Evolutionary conservation across 2,113 vertebrate genomes (phyloP).

Genomic region (Psittacula cyanocephala): DNA sequence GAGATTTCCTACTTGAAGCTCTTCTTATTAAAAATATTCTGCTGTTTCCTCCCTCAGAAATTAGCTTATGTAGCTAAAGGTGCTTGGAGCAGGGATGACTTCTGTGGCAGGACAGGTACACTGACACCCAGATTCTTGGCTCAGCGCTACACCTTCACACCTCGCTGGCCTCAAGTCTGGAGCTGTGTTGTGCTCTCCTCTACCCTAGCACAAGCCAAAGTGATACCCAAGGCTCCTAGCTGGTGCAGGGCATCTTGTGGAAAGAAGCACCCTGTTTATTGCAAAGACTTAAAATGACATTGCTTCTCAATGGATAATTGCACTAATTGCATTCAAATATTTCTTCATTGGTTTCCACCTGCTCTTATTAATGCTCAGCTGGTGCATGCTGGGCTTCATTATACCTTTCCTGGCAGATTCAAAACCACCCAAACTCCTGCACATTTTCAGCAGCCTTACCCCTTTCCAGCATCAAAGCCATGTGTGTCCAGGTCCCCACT

Average conservation of each 20-base stretch:
- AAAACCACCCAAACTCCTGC: neutral
- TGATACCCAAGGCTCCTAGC: neutral
- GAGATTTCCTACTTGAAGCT: neutral
- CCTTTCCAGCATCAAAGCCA: accelerated
- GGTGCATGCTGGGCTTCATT: neutral
- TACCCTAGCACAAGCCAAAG: neutral
- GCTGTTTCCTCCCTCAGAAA: neutral
- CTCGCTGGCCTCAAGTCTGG: accelerated
- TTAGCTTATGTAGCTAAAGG: neutral
- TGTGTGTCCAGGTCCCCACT: accelerated
- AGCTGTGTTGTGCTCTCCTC: neutral
- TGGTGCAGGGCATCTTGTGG: neutral
- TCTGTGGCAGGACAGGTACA: accelerated
- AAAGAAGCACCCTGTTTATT: neutral
- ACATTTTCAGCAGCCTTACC: neutral
- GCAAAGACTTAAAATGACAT: neutral
- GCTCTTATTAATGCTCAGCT: neutral
- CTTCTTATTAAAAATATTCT: neutral
- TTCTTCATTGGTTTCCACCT: neutral
- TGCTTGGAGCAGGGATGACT: neutral
- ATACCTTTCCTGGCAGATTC: neutral
- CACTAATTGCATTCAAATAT: neutral
- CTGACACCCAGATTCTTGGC: accelerated
- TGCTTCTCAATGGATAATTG: accelerated
- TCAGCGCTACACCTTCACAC: neutral